These are phyloP conservation scores for Mnemiopsis leidyi DNA, from an alignment of 37 sponge, comb jelly and placozoan species.

Conservation along the genomic window DNA sequence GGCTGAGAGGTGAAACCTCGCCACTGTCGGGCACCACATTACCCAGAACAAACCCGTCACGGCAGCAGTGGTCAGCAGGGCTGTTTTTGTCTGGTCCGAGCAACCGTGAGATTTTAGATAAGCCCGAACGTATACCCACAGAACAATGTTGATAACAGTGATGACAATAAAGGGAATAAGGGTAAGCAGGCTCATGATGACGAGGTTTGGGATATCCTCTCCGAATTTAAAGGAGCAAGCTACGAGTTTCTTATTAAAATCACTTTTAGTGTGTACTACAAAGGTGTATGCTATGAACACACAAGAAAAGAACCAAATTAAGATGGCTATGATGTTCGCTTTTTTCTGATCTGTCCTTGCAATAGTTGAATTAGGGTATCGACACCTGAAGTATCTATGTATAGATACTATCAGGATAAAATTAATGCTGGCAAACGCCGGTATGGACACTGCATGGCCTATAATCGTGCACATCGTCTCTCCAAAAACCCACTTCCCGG, in stretches of 20 bases:
- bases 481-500: neutral
- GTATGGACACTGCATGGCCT: neutral
- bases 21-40: neutral
- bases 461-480: neutral
- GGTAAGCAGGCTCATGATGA: neutral
- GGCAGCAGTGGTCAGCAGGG: neutral
- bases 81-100: neutral
- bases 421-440: neutral
- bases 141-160: conserved; percentile 7
- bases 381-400: neutral
- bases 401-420: conserved; percentile 1
- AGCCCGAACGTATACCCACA: neutral
- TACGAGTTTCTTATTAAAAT: neutral
- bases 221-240: neutral
- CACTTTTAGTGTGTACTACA: neutral
- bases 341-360: neutral
- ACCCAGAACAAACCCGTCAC: conserved; percentile 17
- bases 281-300: neutral
- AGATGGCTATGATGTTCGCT: neutral
- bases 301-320: neutral
- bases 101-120: neutral
- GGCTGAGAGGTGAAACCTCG: neutral
- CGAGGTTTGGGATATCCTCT: neutral
- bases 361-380: neutral
- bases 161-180: neutral